A percentile compares a stretch with the other conserved stretches of the same genome.
phyloP scores from a whole-genome alignment of 2,113 vertebrate genomes.

The Perca fluviatilis region DNA sequence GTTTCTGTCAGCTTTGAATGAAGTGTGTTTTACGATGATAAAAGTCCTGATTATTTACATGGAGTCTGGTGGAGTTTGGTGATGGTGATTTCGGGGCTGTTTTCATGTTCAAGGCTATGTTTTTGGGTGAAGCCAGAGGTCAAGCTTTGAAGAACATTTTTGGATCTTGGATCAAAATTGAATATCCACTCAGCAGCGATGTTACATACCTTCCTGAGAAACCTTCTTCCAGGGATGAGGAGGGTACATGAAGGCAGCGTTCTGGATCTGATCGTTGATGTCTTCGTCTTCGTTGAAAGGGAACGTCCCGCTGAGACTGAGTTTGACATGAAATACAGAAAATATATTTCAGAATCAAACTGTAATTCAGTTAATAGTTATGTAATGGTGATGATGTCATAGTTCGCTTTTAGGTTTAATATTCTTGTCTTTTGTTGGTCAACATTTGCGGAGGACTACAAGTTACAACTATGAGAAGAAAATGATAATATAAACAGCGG shows the following conservation, averaged over 20 bases:
- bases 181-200: not conserved
- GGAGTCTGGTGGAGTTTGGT: too few species aligned
- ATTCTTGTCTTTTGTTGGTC: not conserved
- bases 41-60: too few species aligned
- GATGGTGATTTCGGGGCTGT: too few species aligned
- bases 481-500: too few species aligned
- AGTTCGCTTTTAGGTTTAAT: not conserved
- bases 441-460: not conserved
- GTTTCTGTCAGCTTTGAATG: too few species aligned
- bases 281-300: conserved; percentile 99
- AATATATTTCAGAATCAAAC: not conserved
- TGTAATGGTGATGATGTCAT: not conserved
- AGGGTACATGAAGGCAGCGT: conserved; percentile 99
- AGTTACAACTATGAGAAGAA: not conserved
- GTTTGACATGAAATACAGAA: not conserved
- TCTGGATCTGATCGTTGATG: conserved; percentile 98
- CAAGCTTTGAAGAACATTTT: not conserved
- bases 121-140: not conserved
- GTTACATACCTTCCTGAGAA: conserved; percentile 90
- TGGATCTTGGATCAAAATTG: not conserved
- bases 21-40: too few species aligned
- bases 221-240: conserved; percentile 98
- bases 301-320: conserved; percentile 95
- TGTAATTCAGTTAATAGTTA: not conserved
- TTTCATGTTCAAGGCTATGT: too few species aligned